Conservation (phyloP, 1,140 invertebrate genomes). For the Augochlora pura region DNA sequence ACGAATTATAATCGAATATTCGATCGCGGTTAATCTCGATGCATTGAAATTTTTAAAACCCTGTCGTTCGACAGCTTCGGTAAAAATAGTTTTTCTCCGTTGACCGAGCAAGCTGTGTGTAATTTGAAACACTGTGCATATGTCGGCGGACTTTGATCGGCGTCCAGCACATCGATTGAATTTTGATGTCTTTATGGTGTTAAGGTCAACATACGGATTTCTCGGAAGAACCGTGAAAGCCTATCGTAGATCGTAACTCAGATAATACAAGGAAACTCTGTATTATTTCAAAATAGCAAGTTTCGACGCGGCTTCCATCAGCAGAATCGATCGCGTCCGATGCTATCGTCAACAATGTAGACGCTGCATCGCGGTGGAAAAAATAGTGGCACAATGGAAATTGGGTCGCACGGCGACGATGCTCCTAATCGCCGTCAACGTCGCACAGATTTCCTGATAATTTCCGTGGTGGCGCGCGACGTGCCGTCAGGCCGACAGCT, state of each 20-base stretch:
- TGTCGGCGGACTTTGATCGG: no score
- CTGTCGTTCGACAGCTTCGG: no score
- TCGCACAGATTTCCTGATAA: constrained; percentile 2
- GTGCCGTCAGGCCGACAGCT: background rate
- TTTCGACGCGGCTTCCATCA: no score
- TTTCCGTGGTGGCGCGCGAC: background rate
- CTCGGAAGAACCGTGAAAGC: background rate
- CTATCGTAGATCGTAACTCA: no score
- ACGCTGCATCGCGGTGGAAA: background rate
- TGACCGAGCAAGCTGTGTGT: no score
- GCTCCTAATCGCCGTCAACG: constrained; percentile 11
- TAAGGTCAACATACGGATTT: constrained; percentile 20
- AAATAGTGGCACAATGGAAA: background rate
- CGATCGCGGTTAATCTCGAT: no score
- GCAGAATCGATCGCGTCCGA: no score
- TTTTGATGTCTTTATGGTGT: background rate
- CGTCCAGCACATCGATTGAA: no score
- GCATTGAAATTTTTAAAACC: no score
- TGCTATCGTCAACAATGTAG: background rate
- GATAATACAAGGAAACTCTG: background rate
- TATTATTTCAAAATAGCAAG: background rate
- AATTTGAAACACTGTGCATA: no score
- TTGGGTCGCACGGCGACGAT: background rate
- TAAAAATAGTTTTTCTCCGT: no score
- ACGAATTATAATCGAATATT: no score